These are phyloP conservation scores for Halisarca cf. caerulea DNA, from an alignment of 37 sponge, comb jelly and placozoan species.

Conservation along the genomic window DNA sequence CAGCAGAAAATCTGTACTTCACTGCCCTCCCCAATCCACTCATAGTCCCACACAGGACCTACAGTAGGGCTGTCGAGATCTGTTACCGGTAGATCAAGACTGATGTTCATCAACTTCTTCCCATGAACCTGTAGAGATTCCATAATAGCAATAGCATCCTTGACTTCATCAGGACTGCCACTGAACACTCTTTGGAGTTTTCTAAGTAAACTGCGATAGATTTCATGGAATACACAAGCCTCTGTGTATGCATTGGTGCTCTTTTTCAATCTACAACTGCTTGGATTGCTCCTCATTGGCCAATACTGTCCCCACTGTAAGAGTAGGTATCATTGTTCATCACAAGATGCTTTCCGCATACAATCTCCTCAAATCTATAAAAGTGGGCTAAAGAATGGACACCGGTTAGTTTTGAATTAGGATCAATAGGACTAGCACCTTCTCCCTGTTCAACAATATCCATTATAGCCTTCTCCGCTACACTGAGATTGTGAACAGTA, in stretches of 20 bases:
- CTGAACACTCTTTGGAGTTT: conserved; percentile 39
- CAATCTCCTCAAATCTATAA: conserved; percentile 59
- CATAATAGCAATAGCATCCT: conserved; percentile 49
- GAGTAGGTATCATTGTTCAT: background rate
- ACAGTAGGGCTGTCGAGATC: background rate
- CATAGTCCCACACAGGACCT: conserved; percentile 24
- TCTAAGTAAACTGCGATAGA: conserved; percentile 31
- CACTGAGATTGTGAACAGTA: conserved; percentile 2
- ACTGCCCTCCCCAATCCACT: background rate
- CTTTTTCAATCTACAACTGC: background rate
- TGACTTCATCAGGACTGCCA: conserved; percentile 33
- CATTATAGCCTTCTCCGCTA: conserved; percentile 29
- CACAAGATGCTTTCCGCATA: conserved; percentile 18
- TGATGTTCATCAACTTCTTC: conserved; percentile 42
- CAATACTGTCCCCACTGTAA: conserved; percentile 36
- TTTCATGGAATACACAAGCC: conserved; percentile 42
- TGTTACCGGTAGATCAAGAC: background rate
- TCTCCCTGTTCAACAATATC: conserved; percentile 52
- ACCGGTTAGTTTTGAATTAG: background rate
- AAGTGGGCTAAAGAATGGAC: conserved; percentile 43
- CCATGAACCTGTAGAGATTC: conserved; percentile 57
- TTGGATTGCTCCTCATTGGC: conserved; percentile 62
- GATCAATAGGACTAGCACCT: conserved; percentile 43
- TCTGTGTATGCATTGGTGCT: conserved; percentile 23
- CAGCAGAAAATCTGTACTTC: no score